phyloP scores from a whole-genome alignment of 2,888 invertebrate genomes.

The Xestia rhomboidea region DNA sequence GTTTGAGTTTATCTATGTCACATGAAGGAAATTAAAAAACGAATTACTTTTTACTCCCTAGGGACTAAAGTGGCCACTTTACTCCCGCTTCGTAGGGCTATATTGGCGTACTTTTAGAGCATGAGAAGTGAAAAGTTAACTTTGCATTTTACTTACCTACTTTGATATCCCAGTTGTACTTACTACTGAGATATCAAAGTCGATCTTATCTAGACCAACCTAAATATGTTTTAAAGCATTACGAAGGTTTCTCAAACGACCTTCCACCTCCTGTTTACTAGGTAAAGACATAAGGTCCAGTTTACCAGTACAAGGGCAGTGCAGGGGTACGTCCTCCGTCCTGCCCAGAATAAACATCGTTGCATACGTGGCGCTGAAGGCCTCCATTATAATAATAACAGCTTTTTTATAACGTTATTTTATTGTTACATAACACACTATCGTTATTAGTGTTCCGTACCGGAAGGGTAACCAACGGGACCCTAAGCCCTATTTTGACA shows the following conservation, averaged over 20 bases:
- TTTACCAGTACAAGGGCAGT: slow-evolving; percentile 36
- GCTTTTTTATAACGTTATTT: slow-evolving; percentile 13
- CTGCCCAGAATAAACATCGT: slow-evolving; percentile 50
- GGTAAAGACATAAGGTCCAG: slow-evolving; percentile 22
- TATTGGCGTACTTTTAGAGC: too few relatives aligned
- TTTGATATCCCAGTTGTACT: too few relatives aligned
- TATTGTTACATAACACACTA: background rate
- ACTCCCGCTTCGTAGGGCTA: too few relatives aligned
- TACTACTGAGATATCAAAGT: background rate
- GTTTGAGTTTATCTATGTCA: too few relatives aligned
- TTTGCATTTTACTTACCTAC: too few relatives aligned
- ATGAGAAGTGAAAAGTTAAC: too few relatives aligned
- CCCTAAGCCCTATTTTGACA: too few relatives aligned
- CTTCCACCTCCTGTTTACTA: slow-evolving; percentile 20
- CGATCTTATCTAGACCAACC: background rate
- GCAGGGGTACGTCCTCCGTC: slow-evolving; percentile 16
- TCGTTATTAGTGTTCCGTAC: background rate
- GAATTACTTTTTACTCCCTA: too few relatives aligned
- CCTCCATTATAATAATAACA: slow-evolving; percentile 31
- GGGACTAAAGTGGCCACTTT: too few relatives aligned
- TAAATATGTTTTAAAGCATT: background rate
- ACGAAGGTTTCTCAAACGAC: background rate
- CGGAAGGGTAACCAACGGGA: too few relatives aligned
- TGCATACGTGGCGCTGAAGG: slow-evolving; percentile 28
- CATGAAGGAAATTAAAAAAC: too few relatives aligned